phyloP scores from a whole-genome alignment of 2,888 invertebrate genomes.

The Pediacus dermestoides region DNA sequence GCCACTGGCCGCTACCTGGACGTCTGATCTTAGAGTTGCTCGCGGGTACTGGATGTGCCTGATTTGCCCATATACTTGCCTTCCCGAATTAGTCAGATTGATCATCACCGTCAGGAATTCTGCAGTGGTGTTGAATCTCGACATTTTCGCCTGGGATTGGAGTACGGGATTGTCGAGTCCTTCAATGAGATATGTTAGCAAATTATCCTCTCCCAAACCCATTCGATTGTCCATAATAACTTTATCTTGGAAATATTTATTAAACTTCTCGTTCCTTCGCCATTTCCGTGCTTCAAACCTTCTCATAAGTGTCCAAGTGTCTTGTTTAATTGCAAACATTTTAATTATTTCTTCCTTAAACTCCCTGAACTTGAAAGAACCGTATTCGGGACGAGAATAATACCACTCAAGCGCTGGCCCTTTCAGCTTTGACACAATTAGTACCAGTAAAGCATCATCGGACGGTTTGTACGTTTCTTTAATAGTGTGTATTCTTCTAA shows the following conservation, averaged over 20 bases:
- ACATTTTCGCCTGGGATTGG: not conserved
- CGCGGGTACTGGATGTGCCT: not conserved
- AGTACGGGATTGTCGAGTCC: conserved; percentile 4
- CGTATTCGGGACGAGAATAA: conserved; percentile 3
- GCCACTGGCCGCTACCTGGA: conserved; percentile 6
- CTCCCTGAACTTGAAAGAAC: not conserved
- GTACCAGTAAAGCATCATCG: no score
- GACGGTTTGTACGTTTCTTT: no score
- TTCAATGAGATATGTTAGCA: conserved; percentile 6
- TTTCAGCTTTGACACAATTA: no score
- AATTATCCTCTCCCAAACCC: not conserved
- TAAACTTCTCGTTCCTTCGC: conserved; percentile 1
- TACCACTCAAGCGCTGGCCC: conserved; percentile 5
- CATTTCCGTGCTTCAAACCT: conserved; percentile 4
- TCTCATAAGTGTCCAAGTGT: not conserved
- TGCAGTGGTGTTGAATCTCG: no score
- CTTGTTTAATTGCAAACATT: conserved; percentile 2
- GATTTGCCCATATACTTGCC: conserved; percentile 8
- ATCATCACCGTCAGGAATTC: no score
- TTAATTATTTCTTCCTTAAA: not conserved
- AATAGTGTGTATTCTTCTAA: no score
- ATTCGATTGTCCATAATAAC: not conserved
- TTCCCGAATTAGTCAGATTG: no score
- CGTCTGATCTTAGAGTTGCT: conserved; percentile 3
- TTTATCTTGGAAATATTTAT: not conserved